Evolutionary conservation across 2,113 vertebrate genomes (phyloP).

Genomic region (Chaenogobius annularis): DNA sequence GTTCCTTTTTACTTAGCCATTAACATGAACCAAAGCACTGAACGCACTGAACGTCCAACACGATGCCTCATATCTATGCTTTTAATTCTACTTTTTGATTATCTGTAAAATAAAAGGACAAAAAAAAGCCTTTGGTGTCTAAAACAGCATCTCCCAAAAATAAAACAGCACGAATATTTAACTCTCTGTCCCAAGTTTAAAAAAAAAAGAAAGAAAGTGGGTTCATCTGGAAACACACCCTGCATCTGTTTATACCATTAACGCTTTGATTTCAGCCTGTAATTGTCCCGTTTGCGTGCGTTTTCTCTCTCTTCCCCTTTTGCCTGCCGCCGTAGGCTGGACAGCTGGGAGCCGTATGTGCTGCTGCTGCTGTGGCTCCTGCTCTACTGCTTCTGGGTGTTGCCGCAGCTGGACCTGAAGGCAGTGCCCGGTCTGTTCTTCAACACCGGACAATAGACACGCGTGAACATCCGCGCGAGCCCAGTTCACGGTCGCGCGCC

Average conservation of each 20-base stretch:
- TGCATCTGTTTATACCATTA: background rate
- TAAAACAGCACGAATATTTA: constrained; percentile 8
- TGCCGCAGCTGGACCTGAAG: constrained; percentile 84
- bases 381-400: constrained; percentile 87
- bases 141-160: background rate
- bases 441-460: constrained; percentile 49
- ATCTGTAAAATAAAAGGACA: too few species aligned
- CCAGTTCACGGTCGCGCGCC: too few species aligned
- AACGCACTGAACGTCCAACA: too few species aligned
- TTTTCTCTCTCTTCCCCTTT: too few species aligned
- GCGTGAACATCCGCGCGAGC: too few species aligned
- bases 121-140: background rate
- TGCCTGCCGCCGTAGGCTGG: too few species aligned
- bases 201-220: too few species aligned
- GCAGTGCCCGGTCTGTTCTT: constrained; percentile 67
- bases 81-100: background rate
- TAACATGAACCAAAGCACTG: too few species aligned
- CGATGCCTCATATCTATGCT: background rate
- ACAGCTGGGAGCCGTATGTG: constrained; percentile 76
- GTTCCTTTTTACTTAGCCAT: too few species aligned
- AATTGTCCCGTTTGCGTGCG: too few species aligned
- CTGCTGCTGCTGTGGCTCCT: constrained; percentile 89
- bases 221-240: background rate
- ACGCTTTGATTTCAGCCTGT: background rate
- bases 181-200: background rate